phyloP scores from a whole-genome alignment of 2,888 invertebrate genomes.

The Galeopsomyia nigrocyanea region DNA sequence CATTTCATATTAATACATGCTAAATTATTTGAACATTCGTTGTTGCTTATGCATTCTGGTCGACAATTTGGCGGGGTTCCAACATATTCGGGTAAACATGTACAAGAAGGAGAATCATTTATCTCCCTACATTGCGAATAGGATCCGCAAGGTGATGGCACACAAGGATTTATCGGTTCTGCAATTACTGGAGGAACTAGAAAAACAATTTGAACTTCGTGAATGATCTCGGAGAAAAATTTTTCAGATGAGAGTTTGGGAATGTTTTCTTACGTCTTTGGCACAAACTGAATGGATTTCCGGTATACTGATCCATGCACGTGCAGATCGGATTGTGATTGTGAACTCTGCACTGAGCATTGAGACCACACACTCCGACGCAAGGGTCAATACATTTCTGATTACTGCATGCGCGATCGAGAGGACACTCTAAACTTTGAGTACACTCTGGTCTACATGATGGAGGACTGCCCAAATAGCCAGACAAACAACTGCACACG shows the following conservation, averaged over 20 bases:
- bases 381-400: slow-evolving; percentile 70
- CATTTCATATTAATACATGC: slow-evolving; percentile 66
- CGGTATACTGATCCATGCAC: slow-evolving; percentile 67
- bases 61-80: slow-evolving; percentile 70
- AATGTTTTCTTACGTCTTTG: slow-evolving; percentile 45
- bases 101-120: slow-evolving; percentile 71
- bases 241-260: slow-evolving; percentile 2
- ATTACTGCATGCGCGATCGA: slow-evolving; percentile 67
- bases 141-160: slow-evolving; percentile 70
- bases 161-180: slow-evolving; percentile 65
- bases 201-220: neutral
- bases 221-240: neutral
- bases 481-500: slow-evolving; percentile 69
- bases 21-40: slow-evolving; percentile 67
- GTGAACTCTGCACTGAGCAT: slow-evolving; percentile 69
- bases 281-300: slow-evolving; percentile 68
- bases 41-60: slow-evolving; percentile 68
- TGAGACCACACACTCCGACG: slow-evolving; percentile 69
- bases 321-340: slow-evolving; percentile 71
- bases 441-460: slow-evolving; percentile 68
- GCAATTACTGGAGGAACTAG: slow-evolving; percentile 20
- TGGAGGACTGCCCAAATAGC: slow-evolving; percentile 67
- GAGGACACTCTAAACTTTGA: slow-evolving; percentile 71
- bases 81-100: slow-evolving; percentile 69
- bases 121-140: slow-evolving; percentile 68